Conservation (phyloP, 1,140 invertebrate genomes). For the Myzus persicae region DNA sequence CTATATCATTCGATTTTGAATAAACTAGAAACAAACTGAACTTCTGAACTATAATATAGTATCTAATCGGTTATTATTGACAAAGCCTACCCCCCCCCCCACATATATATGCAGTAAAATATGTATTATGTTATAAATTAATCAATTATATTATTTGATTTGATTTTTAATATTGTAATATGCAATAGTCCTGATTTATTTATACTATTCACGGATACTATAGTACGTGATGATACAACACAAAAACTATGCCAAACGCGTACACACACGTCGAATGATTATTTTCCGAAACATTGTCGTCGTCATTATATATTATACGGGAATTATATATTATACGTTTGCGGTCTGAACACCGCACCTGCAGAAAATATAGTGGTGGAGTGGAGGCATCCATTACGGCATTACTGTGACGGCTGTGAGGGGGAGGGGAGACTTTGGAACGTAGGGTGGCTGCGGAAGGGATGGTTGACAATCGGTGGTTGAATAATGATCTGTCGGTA, state of each 20-base stretch:
- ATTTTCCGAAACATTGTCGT: neutral
- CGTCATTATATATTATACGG: neutral
- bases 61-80: too few species aligned
- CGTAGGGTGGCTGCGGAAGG: neutral
- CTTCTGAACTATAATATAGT: too few species aligned
- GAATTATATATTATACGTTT: neutral
- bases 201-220: too few species aligned
- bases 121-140: too few species aligned
- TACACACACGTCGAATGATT: neutral
- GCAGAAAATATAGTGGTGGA: neutral
- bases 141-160: too few species aligned
- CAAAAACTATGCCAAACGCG: too few species aligned
- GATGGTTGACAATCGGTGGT: constrained; percentile 36
- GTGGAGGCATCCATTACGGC: neutral
- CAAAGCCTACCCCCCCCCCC: too few species aligned
- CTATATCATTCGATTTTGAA: too few species aligned
- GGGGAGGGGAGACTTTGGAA: neutral
- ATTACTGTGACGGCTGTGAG: neutral
- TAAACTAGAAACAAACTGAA: too few species aligned
- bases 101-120: too few species aligned
- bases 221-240: neutral
- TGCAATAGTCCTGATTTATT: too few species aligned
- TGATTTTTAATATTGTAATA: too few species aligned
- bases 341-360: neutral
- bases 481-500: constrained; percentile 39